A percentile compares a stretch with the other conserved stretches of the same genome.
phyloP scores from a whole-genome alignment of 2,888 invertebrate species.

The Dichetophora obliterata region DNA sequence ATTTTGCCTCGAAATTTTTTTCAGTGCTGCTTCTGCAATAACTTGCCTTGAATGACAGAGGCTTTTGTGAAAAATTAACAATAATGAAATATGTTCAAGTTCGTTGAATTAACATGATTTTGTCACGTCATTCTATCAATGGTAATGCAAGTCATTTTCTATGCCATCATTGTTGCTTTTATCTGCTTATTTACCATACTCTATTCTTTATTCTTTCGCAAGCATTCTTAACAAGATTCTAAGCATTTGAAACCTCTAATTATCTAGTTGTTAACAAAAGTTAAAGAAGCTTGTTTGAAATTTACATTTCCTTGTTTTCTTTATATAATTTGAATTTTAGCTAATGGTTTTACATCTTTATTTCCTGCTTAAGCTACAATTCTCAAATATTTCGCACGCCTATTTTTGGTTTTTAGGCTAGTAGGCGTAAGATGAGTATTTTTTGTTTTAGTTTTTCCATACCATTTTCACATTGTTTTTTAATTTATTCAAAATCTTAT shows the following conservation, averaged over 20 bases:
- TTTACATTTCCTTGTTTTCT: conserved; percentile 2
- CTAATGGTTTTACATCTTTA: neutral
- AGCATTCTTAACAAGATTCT: neutral
- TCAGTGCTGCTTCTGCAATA: too few species aligned
- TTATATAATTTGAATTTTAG: neutral
- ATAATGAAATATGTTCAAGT: conserved; percentile 53
- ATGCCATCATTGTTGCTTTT: neutral
- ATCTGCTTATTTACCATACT: neutral
- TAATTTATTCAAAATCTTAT: neutral
- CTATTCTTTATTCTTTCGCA: neutral
- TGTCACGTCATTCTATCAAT: conserved; percentile 52
- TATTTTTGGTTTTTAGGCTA: neutral
- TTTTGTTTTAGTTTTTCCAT: neutral
- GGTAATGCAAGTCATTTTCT: conserved; percentile 43
- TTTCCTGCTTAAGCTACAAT: neutral
- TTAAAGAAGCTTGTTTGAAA: neutral
- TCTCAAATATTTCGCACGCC: neutral
- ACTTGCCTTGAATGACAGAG: neutral
- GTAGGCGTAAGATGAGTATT: neutral
- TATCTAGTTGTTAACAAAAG: conserved; percentile 4
- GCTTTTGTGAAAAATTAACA: neutral
- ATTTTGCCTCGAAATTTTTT: neutral
- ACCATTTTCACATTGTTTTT: neutral
- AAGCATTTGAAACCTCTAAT: conserved; percentile 11
- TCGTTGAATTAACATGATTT: conserved; percentile 65